Evolutionary conservation across 2,888 invertebrate genomes (phyloP), one percentile per base, ranked within the genome.

Genomic region (Drosophila mayaguana): DNA sequence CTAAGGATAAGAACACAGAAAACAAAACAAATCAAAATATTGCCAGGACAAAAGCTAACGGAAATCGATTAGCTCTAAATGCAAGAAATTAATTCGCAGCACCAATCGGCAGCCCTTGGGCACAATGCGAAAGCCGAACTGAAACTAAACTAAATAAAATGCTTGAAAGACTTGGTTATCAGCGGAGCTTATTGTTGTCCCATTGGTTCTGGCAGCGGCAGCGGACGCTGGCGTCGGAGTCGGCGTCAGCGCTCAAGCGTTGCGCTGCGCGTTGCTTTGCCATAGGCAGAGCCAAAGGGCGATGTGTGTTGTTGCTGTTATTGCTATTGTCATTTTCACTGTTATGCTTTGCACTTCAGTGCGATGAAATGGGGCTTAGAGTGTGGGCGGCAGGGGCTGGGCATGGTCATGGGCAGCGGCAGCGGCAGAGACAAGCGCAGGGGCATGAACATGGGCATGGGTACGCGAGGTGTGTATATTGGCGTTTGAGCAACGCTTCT

Each of bases 41-140:
- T 14, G 14, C 6, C 32, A 6, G 7, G 20, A 20, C 9, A 51
- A 14, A 22, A 53, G 50, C 18, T 2, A 12, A 34, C 18, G 28
- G 34, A 3, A 12, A n/a, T 6, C 3, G 40, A 40, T 22, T 36
- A 14, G 16, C 51, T 14, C 4, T 16, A 50, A 60, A 32, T 53
- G 43, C 25, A 20, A 61, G 16, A 48, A 45, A 38, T 43, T 42
- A n/a, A 46, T 38, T 54, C 57, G 57, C 68, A 67, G 36, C 65
- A 25, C 53, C 54, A 69, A 55, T 28, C 51, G 60, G 43, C 46
- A 48, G n/a, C 66, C 61, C 80, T 74, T 81, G 78, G 80, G 75
- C 84, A 79, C 84, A 78, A 82, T 75, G 70, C 81, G 72, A 72
- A 90, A 84, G 72, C 64, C 78, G 66, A 84, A 90, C 89, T 90